phyloP scores from a whole-genome alignment of 1,140 invertebrate genomes.

The Parasteatoda tepidariorum region DNA sequence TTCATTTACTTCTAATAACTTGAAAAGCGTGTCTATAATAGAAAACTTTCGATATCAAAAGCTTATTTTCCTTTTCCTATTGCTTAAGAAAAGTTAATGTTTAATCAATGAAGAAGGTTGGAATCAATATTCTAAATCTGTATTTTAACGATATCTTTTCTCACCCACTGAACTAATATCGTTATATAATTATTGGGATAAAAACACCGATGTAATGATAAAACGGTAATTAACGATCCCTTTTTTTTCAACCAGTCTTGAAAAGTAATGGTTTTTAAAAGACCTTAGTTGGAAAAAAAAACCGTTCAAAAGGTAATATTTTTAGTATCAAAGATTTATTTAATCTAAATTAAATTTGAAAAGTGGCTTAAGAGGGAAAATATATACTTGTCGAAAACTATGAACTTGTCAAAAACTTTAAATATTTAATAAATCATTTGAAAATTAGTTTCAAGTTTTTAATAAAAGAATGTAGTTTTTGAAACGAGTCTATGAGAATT shows the following conservation, averaged over 20 bases:
- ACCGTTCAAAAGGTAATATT: no score
- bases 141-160: constrained; percentile 58
- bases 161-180: constrained; percentile 58
- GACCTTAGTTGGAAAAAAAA: not conserved
- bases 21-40: not conserved
- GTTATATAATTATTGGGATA: constrained; percentile 59
- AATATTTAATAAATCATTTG: no score
- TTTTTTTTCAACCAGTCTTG: not conserved
- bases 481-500: no score
- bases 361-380: no score
- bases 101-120: constrained; percentile 40
- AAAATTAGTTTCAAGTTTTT: no score
- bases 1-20: constrained; percentile 57
- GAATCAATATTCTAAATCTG: constrained; percentile 55
- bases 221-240: constrained; percentile 53
- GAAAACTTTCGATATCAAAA: constrained; percentile 35
- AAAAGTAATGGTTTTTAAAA: constrained; percentile 20
- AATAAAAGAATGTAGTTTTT: no score
- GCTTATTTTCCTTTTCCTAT: constrained; percentile 13
- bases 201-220: constrained; percentile 58
- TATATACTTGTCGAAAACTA: no score
- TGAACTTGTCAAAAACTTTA: no score
- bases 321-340: no score
- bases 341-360: no score
- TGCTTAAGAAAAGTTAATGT: constrained; percentile 54